These are phyloP conservation scores for Harpagus bidentatus DNA, from an alignment of 2,113 vertebrate species.

Conservation along the genomic window DNA sequence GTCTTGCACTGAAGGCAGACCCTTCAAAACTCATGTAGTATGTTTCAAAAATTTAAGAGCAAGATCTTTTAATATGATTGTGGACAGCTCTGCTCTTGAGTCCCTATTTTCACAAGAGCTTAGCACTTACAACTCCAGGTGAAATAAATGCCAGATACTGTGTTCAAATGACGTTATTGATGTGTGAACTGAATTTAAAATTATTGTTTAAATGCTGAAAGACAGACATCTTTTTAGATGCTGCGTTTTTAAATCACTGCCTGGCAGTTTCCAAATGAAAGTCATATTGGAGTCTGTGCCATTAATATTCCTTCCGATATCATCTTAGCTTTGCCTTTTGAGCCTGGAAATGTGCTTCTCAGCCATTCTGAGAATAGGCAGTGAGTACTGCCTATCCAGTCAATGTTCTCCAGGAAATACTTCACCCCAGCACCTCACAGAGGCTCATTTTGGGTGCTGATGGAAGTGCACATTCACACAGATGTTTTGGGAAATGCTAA, in stretches of 20 bases:
- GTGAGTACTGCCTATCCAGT: background rate
- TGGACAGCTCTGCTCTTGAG: background rate
- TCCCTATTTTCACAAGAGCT: background rate
- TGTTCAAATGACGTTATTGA: background rate
- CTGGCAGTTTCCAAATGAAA: background rate
- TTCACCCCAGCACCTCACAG: background rate
- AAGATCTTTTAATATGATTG: background rate
- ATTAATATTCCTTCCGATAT: background rate
- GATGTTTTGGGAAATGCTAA: background rate
- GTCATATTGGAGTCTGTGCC: background rate
- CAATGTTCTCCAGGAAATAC: background rate
- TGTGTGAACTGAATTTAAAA: constrained; percentile 35
- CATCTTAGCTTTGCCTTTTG: background rate
- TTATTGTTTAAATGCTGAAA: constrained; percentile 6
- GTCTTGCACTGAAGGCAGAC: background rate
- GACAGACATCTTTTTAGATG: background rate
- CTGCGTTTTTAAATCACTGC: background rate
- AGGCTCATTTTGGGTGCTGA: background rate
- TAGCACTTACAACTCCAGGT: background rate
- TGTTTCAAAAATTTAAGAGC: background rate
- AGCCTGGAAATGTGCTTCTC: background rate
- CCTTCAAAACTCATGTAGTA: background rate
- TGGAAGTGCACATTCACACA: background rate
- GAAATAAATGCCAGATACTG: constrained; percentile 25
- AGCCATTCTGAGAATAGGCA: background rate